A percentile compares a stretch with the other conserved stretches of the same genome.
These are phyloP conservation scores for Aphodius sticticus DNA, from an alignment of 2,888 invertebrate genomes.

Conservation along the genomic window DNA sequence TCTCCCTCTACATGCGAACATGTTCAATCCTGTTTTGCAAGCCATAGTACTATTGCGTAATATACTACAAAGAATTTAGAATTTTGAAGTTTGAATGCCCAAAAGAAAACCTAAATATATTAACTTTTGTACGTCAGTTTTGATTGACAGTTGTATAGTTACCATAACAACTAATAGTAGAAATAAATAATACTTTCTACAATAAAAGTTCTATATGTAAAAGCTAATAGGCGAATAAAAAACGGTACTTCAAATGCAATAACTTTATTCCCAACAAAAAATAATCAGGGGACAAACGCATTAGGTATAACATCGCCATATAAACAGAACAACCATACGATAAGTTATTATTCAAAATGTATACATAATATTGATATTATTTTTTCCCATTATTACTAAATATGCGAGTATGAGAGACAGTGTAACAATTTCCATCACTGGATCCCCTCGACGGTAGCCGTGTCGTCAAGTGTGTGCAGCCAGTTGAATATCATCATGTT, in stretches of 20 bases:
- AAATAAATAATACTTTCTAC: too few species aligned
- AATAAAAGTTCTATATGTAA: neutral
- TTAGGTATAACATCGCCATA: neutral
- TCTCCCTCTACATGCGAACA: constrained; percentile 59
- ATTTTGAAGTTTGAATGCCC: neutral
- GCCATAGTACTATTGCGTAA: neutral
- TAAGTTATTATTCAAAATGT: constrained; percentile 9
- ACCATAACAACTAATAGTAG: too few species aligned
- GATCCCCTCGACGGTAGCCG: constrained; percentile 64
- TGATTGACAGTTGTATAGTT: too few species aligned
- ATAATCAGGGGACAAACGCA: neutral
- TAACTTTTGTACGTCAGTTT: too few species aligned
- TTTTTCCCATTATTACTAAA: neutral
- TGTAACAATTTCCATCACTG: constrained; percentile 47
- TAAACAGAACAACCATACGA: neutral
- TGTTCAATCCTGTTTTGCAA: neutral
- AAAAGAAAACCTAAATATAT: neutral
- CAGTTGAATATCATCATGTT: constrained; percentile 97
- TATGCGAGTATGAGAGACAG: neutral
- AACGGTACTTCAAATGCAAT: neutral
- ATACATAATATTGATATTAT: constrained; percentile 15
- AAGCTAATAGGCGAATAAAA: neutral
- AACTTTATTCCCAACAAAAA: neutral
- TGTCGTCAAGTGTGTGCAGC: constrained; percentile 87
- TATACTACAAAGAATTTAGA: neutral